phyloP scores from a whole-genome alignment of 2,888 invertebrate genomes.

The Drosophila leonis region DNA sequence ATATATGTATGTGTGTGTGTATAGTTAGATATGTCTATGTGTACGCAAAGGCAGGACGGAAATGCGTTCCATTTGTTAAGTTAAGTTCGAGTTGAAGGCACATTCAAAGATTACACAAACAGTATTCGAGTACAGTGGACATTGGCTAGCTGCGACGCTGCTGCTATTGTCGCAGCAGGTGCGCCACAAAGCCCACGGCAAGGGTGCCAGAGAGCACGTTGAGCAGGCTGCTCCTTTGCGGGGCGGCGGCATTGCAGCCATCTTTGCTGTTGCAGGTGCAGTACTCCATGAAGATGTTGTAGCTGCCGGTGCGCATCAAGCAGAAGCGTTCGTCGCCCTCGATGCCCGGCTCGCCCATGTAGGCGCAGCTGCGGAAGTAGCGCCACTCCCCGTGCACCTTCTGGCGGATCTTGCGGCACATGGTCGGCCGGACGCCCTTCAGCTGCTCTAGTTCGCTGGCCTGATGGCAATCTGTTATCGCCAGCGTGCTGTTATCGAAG shows the following conservation, averaged over 20 bases:
- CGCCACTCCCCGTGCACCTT: slow-evolving; percentile 96
- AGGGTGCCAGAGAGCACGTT: slow-evolving; percentile 48
- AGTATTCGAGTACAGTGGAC: slow-evolving; percentile 2
- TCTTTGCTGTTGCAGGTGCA: slow-evolving; percentile 97
- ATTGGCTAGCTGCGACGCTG: slow-evolving; percentile 16
- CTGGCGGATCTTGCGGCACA: slow-evolving; percentile 96
- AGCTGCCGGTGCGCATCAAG: slow-evolving; percentile 95
- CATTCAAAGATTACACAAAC: slow-evolving; percentile 37
- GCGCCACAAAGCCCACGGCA: slow-evolving; percentile 53
- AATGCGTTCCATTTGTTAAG: slow-evolving; percentile 43
- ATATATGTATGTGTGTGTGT: neutral
- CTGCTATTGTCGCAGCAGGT: slow-evolving; percentile 53
- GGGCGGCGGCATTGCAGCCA: slow-evolving; percentile 91
- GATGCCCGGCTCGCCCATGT: slow-evolving; percentile 95
- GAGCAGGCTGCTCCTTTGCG: slow-evolving; percentile 79
- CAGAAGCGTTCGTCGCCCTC: slow-evolving; percentile 96
- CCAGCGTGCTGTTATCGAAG: slow-evolving; percentile 95
- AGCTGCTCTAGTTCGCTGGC: slow-evolving; percentile 88
- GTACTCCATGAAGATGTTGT: slow-evolving; percentile 97
- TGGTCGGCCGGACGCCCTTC: slow-evolving; percentile 90
- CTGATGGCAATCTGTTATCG: slow-evolving; percentile 92
- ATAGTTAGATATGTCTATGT: slow-evolving; percentile 6
- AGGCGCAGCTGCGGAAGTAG: slow-evolving; percentile 95
- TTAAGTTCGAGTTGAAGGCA: slow-evolving; percentile 55
- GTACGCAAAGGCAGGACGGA: slow-evolving; percentile 48